Evolutionary conservation across 1,140 invertebrate species (phyloP), one percentile per base, ranked within the genome.

Genomic region (Nephila pilipes): DNA sequence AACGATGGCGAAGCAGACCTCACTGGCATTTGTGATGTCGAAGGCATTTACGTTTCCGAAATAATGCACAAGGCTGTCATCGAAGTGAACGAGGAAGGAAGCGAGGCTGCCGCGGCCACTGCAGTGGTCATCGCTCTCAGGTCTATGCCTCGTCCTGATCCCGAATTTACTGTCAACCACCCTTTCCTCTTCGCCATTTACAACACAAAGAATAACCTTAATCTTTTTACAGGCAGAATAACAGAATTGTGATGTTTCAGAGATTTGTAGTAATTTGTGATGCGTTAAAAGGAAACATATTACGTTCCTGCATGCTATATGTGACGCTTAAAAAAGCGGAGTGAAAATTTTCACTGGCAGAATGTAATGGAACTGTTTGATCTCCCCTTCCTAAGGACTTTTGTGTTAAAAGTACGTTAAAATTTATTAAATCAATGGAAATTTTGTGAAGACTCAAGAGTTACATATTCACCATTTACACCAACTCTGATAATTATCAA

Each of bases 11-110:
- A 20, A 0, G 29, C 38, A 0, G 94, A 92, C 5, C 58, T 85
- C 2, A 46, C 94, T 93, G 81, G 81, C 65, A 55, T 92, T 4
- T 75, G 29, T 63, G 93, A 89, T 1, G 94, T 93, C 22, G 85
- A 94, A n/a, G n/a, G n/a, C 18, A 69, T 95, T 14, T 94, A 85
- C 55, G 94, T 95, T 4, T 94, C 94, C 1, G 85, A 95, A 6
- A 93, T 95, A 16, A 85, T 95, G 36, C 95, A 96, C 87, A 95
- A 95, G 83, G 95, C 95, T 14, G 95, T 95, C 87, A 94, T 95
- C 14, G 95, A 95, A 32, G 95, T 95, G 0, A 95, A 95, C 89
- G 95, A 96, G 94, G 95, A 95, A 93, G 95, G 95, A 5, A 95
- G 94, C n/a, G 95, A 95, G 94, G 95, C 95, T 3, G 95, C 95